Base-by-base conservation (phyloP, 1,140 invertebrate species). In the Brachionus paranguensis region DNA sequence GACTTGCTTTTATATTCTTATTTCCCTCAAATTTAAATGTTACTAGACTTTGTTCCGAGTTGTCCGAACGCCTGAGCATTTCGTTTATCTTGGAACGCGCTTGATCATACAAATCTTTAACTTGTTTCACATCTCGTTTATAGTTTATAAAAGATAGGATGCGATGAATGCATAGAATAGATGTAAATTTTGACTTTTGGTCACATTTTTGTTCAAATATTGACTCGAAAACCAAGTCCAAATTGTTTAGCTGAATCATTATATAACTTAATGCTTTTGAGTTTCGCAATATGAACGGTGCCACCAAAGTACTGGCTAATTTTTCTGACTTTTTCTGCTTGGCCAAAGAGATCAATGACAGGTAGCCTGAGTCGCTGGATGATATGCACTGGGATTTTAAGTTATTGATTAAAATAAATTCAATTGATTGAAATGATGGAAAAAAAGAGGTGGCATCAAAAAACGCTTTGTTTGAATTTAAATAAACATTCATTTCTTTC, bases 381-480 rank as follows among this genome's bases (percentile, higher is more conserved):
- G 78, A 81, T 60, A 81, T 81, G 27, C 78, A 81, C 20, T 81
- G 78, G 17, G 33, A 64, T 47, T 81, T 81, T 27, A 81, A 27
- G 64, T 81, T 81, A 47, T 81, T 81, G 10, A 60, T 24, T 3
- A 81, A 47, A 68, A 47, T 81, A 27, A 64, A 81, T 47, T 81
- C 78, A 17, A 81, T 81, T 68, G 78, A 81, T 64, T 81, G 33
- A 68, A 81, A 81, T 12, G 78, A 81, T 7, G 78, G 78, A 81
- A 81, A 81, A 64, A 24, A 81, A 20, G 78, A 64, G 14, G n/a
- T 41, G 10, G 78, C 78, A 81, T 81, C 78, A 24, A 81, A 81
- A 64, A 81, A 81, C 24, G 78, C 78, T 8, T 81, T 81, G 41
- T 81, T 81, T 7, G 78, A 81, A 68, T 81, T 81, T n/a, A 81